Conservation (phyloP, 2,797 vertebrate species). For the Botia kubotai region DNA sequence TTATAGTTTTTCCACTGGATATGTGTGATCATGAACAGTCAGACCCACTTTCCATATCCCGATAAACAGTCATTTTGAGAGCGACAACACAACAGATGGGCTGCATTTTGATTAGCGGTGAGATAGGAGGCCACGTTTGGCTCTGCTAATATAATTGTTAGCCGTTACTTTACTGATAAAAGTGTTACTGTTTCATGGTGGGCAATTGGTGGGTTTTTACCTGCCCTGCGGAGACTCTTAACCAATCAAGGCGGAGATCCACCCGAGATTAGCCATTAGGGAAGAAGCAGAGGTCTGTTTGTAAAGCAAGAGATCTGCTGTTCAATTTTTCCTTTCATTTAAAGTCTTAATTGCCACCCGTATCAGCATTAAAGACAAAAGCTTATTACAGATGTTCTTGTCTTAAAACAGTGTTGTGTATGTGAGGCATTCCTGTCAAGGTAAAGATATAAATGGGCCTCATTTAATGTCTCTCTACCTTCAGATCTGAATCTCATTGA, state of each 20-base stretch:
- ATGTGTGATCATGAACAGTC: slow-evolving; percentile 73
- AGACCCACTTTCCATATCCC: slow-evolving; percentile 78
- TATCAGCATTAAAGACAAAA: slow-evolving; percentile 42
- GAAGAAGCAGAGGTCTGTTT: slow-evolving; percentile 75
- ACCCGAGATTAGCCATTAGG: slow-evolving; percentile 82
- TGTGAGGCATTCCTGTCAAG: slow-evolving; percentile 10
- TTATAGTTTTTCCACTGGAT: slow-evolving; percentile 65
- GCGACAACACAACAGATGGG: slow-evolving; percentile 82
- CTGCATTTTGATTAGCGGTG: slow-evolving; percentile 81
- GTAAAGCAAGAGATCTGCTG: slow-evolving; percentile 76
- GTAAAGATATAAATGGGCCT: slow-evolving; percentile 17
- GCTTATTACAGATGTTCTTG: neutral
- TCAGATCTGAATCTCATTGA: slow-evolving; percentile 29
- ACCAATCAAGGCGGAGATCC: slow-evolving; percentile 84
- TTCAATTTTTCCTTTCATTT: slow-evolving; percentile 75
- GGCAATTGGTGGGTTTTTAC: slow-evolving; percentile 82
- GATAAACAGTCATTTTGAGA: slow-evolving; percentile 79
- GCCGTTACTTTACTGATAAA: slow-evolving; percentile 84
- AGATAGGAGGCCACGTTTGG: slow-evolving; percentile 81
- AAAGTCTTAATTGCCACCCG: slow-evolving; percentile 69
- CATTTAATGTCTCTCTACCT: slow-evolving; percentile 7
- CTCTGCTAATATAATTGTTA: slow-evolving; percentile 85
- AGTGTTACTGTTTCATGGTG: slow-evolving; percentile 82
- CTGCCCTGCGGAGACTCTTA: slow-evolving; percentile 83
- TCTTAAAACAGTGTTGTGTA: neutral